Evolutionary conservation across 2,888 invertebrate genomes (phyloP).

Genomic region (Atrina japonica): DNA sequence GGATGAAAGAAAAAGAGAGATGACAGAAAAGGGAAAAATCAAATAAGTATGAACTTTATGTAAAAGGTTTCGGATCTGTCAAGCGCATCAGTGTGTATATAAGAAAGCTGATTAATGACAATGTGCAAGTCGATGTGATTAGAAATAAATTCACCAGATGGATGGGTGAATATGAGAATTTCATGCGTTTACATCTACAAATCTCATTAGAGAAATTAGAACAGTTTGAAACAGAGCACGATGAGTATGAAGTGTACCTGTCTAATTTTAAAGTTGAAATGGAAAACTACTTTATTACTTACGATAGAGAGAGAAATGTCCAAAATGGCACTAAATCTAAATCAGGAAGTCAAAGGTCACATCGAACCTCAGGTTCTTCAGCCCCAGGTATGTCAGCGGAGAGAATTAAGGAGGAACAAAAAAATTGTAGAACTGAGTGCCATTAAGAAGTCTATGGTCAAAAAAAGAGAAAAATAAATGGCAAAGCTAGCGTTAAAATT

Average conservation of each 20-base stretch:
- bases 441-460: neutral
- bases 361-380: neutral
- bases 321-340: neutral
- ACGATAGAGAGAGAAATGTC: neutral
- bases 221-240: neutral
- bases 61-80: neutral
- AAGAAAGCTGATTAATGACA: slow-evolving; percentile 1
- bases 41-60: slow-evolving; percentile 6
- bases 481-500: slow-evolving; percentile 12
- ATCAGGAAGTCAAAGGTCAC: neutral
- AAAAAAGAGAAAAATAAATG: slow-evolving; percentile 12
- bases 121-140: neutral
- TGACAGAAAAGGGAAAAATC: slow-evolving; percentile 9
- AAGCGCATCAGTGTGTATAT: neutral
- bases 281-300: slow-evolving; percentile 1
- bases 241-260: slow-evolving; percentile 5
- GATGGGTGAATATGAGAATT: slow-evolving; percentile 2
- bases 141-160: neutral
- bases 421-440: slow-evolving; percentile 2
- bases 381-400: neutral
- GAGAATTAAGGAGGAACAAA: slow-evolving; percentile 14
- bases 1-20: neutral
- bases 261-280: slow-evolving; percentile 6
- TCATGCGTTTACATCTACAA: neutral
- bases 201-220: neutral